Evolutionary conservation across 37 sponge, comb jelly and placozoan species (phyloP), one percentile per base, ranked within the genome.

Genomic region (Cliona cf. orientalis): DNA sequence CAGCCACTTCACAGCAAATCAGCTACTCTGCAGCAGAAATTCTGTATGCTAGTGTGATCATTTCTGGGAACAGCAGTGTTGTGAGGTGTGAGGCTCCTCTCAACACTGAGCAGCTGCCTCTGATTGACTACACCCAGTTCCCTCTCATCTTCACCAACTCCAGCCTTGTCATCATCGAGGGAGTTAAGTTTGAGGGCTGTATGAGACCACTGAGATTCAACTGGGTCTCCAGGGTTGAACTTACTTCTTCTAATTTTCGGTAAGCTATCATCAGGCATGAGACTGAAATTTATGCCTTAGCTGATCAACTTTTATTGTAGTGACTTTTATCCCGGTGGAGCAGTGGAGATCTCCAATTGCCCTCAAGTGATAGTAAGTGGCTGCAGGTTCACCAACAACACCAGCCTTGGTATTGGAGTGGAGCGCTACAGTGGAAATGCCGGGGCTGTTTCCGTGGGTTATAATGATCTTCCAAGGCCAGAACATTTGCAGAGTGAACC

Each of bases 391-490:
- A 78, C 64, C 6, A 65, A 78, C 49, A 44, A 41, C 46, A 63
- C 46, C 2, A 66, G 78, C 28, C 21, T 32, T 14, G 78, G 78
- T 33, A 4, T 66, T 9, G 78, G 66, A 3, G 42, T 23, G 65
- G 44, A 17, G 1, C 5, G 34, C 12, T 45, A 42, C 78, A 78
- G 78, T 78, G 78, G 78, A 43, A 78, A 78, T 33, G 45, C 66
- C 26, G 78, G 78, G 23, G 78, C 36, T 29, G 12, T 78, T 17
- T 25, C 49, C 12, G 65, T 78, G 7, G 78, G 78, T 28, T 78
- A 43, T 38, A 19, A 61, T 64, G 35, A 3, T 2, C 46, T 25
- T 2, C 11, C 34, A 11, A 21, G 11, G 9, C 78, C 66, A 29
- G 46, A 21, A 1, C 25, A 44, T 45, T n/a, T 71, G 2, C 49